Conservation (phyloP, 2,113 vertebrate genomes). For the Aramus guarauna region DNA sequence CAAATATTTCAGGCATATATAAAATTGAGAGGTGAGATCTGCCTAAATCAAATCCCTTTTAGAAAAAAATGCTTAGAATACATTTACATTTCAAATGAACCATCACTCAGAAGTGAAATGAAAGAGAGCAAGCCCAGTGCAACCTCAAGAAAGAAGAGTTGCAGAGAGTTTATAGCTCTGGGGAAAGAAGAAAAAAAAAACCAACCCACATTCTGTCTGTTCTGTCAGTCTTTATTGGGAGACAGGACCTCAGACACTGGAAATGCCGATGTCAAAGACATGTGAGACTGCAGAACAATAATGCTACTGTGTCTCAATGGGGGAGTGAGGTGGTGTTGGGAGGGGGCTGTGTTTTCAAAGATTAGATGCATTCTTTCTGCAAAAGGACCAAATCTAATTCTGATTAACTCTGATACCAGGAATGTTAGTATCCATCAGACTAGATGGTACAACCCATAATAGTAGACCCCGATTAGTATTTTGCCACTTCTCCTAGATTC, state of each 20-base stretch:
- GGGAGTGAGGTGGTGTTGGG: neutral
- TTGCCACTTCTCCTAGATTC: neutral
- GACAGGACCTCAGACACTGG: neutral
- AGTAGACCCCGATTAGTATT: neutral
- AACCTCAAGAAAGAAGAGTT: neutral
- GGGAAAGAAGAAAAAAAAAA: neutral
- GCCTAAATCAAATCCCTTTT: neutral
- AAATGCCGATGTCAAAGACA: neutral
- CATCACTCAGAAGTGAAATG: neutral
- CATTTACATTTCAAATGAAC: neutral
- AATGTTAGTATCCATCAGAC: neutral
- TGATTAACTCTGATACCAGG: neutral
- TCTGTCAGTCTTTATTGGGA: neutral
- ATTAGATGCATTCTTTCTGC: neutral
- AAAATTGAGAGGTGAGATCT: neutral
- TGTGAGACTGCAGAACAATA: neutral
- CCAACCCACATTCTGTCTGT: fast-evolving
- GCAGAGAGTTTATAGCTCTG: neutral
- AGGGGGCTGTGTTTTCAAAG: neutral
- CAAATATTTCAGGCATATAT: neutral
- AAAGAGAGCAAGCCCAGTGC: neutral
- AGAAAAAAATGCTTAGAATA: neutral
- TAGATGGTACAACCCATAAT: neutral
- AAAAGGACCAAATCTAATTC: neutral
- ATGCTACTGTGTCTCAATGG: fast-evolving